phyloP scores from a whole-genome alignment of 2,888 invertebrate species.

The Paralinhomoeus sp. region DNA sequence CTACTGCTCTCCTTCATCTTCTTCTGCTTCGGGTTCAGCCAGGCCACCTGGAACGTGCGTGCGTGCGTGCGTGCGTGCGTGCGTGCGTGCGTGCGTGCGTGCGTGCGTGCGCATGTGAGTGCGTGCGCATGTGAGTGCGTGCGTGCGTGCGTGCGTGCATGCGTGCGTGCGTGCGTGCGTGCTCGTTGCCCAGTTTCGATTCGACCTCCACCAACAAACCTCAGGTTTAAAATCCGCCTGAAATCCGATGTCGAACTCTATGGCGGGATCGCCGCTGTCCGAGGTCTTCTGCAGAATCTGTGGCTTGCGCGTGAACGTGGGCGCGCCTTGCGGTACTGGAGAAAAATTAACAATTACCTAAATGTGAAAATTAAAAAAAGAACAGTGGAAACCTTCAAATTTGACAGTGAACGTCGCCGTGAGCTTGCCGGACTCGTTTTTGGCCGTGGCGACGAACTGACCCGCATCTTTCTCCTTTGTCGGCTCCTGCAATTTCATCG shows the following conservation, averaged over 20 bases:
- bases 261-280: conserved; percentile 24
- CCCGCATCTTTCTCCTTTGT: conserved; percentile 44
- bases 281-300: conserved; percentile 26
- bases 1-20: conserved; percentile 26
- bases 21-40: conserved; percentile 26
- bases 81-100: too few species aligned
- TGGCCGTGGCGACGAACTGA: conserved; percentile 25
- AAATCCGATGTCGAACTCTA: conserved; percentile 26
- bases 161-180: too few species aligned
- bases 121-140: too few species aligned
- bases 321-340: conserved; percentile 23
- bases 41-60: too few species aligned
- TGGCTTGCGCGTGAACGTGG: conserved; percentile 25
- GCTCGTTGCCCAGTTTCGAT: too few species aligned
- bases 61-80: too few species aligned
- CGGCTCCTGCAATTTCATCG: conserved; percentile 50
- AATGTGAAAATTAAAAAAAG: too few species aligned
- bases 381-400: too few species aligned
- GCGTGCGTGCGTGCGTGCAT: too few species aligned
- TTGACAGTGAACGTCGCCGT: conserved; percentile 27
- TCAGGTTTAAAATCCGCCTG: conserved; percentile 24
- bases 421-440: conserved; percentile 25
- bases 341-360: too few species aligned
- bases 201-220: too few species aligned
- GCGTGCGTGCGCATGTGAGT: too few species aligned